These are phyloP conservation scores for Chalcis sispes DNA, from an alignment of 2,888 invertebrate genomes.

Conservation along the genomic window DNA sequence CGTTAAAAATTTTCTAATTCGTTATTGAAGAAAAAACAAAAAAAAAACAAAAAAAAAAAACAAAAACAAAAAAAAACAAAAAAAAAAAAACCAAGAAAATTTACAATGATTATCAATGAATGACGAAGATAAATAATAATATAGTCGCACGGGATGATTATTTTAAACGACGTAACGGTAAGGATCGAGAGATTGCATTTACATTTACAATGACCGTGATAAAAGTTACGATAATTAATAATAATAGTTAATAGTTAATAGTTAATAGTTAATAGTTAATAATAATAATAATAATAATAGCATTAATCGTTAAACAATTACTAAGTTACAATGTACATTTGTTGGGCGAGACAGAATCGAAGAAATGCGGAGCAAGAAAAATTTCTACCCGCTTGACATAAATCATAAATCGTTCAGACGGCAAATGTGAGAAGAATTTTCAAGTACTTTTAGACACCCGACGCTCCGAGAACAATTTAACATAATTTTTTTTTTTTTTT, in stretches of 20 bases:
- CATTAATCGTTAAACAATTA: conserved; percentile 50
- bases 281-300: conserved; percentile 37
- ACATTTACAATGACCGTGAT: conserved; percentile 52
- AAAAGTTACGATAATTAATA: conserved; percentile 36
- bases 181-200: conserved; percentile 48
- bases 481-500: no score
- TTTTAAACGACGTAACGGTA: conserved; percentile 36
- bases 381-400: conserved; percentile 36
- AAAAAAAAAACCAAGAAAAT: conserved; percentile 48
- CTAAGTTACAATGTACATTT: conserved; percentile 51
- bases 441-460: no score
- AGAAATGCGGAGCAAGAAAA: conserved; percentile 32
- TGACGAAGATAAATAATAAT: conserved; percentile 45
- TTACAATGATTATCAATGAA: conserved; percentile 40
- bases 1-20: conserved; percentile 4
- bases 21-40: no score
- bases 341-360: conserved; percentile 1
- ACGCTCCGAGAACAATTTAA: no score
- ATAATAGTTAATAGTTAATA: conserved; percentile 26
- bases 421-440: no score
- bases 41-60: no score
- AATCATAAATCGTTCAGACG: conserved; percentile 35
- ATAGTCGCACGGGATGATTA: conserved; percentile 46
- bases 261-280: no score
- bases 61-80: conserved; percentile 2